A percentile compares a stretch with the other conserved stretches of the same genome.
phyloP scores from a whole-genome alignment of 2,888 invertebrate species.

The Neoaliturus tenellus region DNA sequence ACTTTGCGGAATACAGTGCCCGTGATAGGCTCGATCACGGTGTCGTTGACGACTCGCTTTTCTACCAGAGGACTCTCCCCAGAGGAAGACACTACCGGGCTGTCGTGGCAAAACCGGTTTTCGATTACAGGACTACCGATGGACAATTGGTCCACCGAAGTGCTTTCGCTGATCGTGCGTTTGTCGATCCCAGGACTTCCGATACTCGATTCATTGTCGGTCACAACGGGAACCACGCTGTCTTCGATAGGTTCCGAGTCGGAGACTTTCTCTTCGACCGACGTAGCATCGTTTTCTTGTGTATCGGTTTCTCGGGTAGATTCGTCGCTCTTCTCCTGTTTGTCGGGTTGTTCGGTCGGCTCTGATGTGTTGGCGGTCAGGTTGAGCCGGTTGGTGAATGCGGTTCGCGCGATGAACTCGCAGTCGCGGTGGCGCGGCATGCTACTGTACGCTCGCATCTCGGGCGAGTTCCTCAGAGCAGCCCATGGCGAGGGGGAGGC shows the following conservation, averaged over 20 bases:
- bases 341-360: conserved; percentile 35
- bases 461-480: conserved; percentile 74
- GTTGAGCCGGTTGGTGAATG: conserved; percentile 50
- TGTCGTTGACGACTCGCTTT: conserved; percentile 55
- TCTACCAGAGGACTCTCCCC: conserved; percentile 61
- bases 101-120: conserved; percentile 36
- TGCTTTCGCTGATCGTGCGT: conserved; percentile 44
- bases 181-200: conserved; percentile 47
- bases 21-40: conserved; percentile 76
- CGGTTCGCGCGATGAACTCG: conserved; percentile 63
- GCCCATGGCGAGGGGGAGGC: conserved; percentile 71
- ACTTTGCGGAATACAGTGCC: conserved; percentile 79
- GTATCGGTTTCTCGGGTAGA: background rate
- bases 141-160: conserved; percentile 39
- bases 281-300: background rate
- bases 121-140: conserved; percentile 42
- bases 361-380: conserved; percentile 13
- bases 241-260: background rate
- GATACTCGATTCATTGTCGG: conserved; percentile 51
- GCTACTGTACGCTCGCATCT: conserved; percentile 78
- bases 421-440: conserved; percentile 76
- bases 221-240: background rate
- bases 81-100: conserved; percentile 13
- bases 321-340: background rate
- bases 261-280: conserved; percentile 6